Conservation (phyloP, 2,888 invertebrate species). For the Cheilosia scutellata region DNA sequence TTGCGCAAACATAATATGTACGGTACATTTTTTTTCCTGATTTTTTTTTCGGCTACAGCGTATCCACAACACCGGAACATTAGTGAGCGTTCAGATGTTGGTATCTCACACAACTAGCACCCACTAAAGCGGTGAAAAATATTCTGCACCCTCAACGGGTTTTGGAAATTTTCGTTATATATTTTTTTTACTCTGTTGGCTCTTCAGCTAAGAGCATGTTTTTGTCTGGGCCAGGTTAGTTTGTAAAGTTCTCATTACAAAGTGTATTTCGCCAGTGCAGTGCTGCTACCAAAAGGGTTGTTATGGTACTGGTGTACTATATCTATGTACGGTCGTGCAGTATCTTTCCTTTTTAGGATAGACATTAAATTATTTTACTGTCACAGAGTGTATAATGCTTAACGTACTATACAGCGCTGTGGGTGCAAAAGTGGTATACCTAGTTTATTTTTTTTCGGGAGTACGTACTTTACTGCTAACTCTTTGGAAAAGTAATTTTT, state of each 20-base stretch:
- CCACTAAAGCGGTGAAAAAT: slow-evolving; percentile 65
- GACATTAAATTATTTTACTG: slow-evolving; percentile 75
- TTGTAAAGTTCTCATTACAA: slow-evolving; percentile 73
- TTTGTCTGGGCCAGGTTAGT: slow-evolving; percentile 50
- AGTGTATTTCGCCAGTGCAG: slow-evolving; percentile 41
- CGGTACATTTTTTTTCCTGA: slow-evolving; percentile 13
- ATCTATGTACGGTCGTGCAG: slow-evolving; percentile 41
- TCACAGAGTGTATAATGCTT: slow-evolving; percentile 55
- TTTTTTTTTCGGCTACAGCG: slow-evolving; percentile 10
- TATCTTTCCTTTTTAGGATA: slow-evolving; percentile 51
- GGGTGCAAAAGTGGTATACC: slow-evolving; percentile 56
- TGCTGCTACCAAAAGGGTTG: slow-evolving; percentile 3
- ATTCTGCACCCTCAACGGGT: slow-evolving; percentile 62
- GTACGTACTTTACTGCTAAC: neutral
- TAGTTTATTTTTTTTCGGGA: slow-evolving; percentile 15
- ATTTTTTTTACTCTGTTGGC: neutral
- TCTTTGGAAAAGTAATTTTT: slow-evolving; percentile 3
- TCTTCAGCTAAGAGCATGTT: slow-evolving; percentile 25
- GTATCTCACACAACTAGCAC: slow-evolving; percentile 59
- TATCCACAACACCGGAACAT: slow-evolving; percentile 64
- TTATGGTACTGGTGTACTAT: neutral
- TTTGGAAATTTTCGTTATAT: slow-evolving; percentile 11
- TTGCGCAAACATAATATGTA: slow-evolving; percentile 63
- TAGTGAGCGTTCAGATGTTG: slow-evolving; percentile 44
- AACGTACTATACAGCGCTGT: slow-evolving; percentile 14